phyloP scores from a whole-genome alignment of 2,113 vertebrate genomes.

The Actinemys pallida region DNA sequence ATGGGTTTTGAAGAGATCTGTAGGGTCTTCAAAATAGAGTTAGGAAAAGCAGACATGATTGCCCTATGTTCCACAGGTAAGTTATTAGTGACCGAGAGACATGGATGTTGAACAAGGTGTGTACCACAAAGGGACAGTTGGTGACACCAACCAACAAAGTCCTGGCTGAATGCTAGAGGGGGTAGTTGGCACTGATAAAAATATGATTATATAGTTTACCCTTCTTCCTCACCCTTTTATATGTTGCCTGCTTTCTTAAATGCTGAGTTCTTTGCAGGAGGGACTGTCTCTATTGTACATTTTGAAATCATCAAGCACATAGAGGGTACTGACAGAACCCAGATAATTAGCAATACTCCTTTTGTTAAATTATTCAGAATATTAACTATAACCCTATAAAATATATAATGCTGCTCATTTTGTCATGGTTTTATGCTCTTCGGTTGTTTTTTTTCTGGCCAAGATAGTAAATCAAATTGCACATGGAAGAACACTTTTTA shows the following conservation, averaged over 20 bases:
- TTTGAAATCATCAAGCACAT: not conserved
- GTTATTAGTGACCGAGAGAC: not conserved
- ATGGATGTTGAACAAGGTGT: not conserved
- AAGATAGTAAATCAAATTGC: constrained; percentile 54
- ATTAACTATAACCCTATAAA: not conserved
- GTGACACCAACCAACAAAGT: not conserved
- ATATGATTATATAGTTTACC: not conserved
- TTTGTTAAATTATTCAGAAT: not conserved
- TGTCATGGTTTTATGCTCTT: not conserved
- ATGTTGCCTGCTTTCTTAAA: not conserved
- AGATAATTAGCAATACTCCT: not conserved
- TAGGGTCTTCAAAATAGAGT: not conserved
- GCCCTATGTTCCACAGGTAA: not conserved
- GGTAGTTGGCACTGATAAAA: not conserved
- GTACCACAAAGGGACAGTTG: not conserved
- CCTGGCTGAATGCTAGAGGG: not conserved
- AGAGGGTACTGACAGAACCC: not conserved
- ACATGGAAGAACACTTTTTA: not conserved
- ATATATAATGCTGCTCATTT: not conserved
- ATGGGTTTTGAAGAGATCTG: not conserved
- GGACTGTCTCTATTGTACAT: not conserved
- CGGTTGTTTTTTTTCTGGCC: not conserved
- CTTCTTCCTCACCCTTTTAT: not conserved
- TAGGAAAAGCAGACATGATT: not conserved
- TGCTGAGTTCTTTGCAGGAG: not conserved